Evolutionary conservation across 1,140 invertebrate species (phyloP), one percentile per base, ranked within the genome.

Genomic region (Halictus rubicundus): DNA sequence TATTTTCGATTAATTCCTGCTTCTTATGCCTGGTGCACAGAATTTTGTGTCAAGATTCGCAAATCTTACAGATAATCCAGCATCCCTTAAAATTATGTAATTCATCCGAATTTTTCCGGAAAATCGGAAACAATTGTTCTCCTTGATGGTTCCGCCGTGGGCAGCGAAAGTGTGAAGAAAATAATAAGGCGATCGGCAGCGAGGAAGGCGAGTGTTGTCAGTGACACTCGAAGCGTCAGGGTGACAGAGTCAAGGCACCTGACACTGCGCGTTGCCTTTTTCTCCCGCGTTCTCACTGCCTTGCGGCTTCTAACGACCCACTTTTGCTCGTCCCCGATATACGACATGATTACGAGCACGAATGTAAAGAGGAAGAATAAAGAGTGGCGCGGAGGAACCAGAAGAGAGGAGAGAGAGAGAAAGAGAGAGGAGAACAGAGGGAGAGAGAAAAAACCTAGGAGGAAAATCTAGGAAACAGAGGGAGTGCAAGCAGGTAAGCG

Each of bases 241-340:
- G 85, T 89, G 86, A 89, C 84, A 83, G 75, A 89, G 89, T 88
- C 89, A 89, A 89, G 86, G 86, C 86, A 80, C 75, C 73, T n/a
- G 37, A 59, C 64, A 78, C 78, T 70, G 39, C n/a, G 57, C 63
- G 57, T 49, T 52, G 54, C 57, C 37, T 37, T 57, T 39, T 69
- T 73, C 68, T 5, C 39, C 76, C 23, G 32, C 79, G 8, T 39
- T 19, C 23, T 14, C 42, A 21, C 1, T 42, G 19, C 32, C 75
- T 25, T 49, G 32, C 52, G 46, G 77, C 25, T 72, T 27, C 19
- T 27, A 52, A 74, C 83, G 87, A 88, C 83, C 86, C 80, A 85
- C 76, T 87, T 89, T 83, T 64, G 54, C 68, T 59, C 64, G 32
- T 80, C 76, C 73, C 75, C 65, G 77, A 83, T 68, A 81, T 64